Percentiles rank a stretch among this genome's conserved stretches.
phyloP scores from a whole-genome alignment of 2,888 invertebrate species.

The Philopedon plagiatum region DNA sequence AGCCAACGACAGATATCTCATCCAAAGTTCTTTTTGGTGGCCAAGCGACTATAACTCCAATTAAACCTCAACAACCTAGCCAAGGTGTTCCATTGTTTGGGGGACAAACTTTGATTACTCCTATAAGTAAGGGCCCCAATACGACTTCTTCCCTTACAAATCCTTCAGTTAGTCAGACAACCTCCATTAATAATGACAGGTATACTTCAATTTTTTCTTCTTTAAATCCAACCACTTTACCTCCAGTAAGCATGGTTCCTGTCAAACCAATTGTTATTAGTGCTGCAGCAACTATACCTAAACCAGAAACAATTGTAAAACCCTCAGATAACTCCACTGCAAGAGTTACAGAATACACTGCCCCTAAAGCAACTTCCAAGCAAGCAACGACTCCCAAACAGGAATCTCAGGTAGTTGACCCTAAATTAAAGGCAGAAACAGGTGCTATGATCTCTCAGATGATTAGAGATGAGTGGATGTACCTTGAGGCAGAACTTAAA shows the following conservation, averaged over 20 bases:
- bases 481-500: slow-evolving; percentile 77
- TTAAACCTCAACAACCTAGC: slow-evolving; percentile 49
- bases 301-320: slow-evolving; percentile 8
- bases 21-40: slow-evolving; percentile 53
- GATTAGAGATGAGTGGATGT: slow-evolving; percentile 76
- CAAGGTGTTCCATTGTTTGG: slow-evolving; percentile 50
- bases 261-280: slow-evolving; percentile 50
- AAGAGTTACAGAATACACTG: slow-evolving; percentile 13
- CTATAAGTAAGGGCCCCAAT: slow-evolving; percentile 44
- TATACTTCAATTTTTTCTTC: slow-evolving; percentile 54
- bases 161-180: neutral
- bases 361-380: neutral
- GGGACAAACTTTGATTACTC: slow-evolving; percentile 53
- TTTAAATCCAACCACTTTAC: slow-evolving; percentile 41
- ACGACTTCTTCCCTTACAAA: neutral
- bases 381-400: slow-evolving; percentile 17
- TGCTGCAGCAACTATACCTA: slow-evolving; percentile 1
- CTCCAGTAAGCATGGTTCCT: slow-evolving; percentile 22
- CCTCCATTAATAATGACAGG: slow-evolving; percentile 39
- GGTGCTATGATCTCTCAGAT: slow-evolving; percentile 72
- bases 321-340: neutral
- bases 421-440: slow-evolving; percentile 57
- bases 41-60: slow-evolving; percentile 54
- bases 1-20: slow-evolving; percentile 22
- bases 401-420: slow-evolving; percentile 28